Conservation (phyloP, 2,888 invertebrate species). For the Teleogryllus oceanicus region DNA sequence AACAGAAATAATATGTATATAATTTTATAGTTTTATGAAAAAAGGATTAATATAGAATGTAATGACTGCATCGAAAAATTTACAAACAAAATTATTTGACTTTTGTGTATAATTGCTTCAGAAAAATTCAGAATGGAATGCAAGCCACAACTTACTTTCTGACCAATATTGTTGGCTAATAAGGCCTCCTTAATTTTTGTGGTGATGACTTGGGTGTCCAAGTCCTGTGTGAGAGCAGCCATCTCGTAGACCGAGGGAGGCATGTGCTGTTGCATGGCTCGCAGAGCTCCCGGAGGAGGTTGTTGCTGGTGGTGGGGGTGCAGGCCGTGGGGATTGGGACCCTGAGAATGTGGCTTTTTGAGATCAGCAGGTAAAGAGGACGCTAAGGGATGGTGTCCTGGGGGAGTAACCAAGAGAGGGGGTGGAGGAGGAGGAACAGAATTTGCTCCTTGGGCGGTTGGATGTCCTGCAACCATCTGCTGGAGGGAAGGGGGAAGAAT, state of each 20-base stretch:
- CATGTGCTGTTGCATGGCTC: constrained; percentile 76
- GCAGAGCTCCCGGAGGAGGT: constrained; percentile 52
- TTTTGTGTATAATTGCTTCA: too few species aligned
- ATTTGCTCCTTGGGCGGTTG: constrained; percentile 39
- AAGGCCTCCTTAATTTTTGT: constrained; percentile 96
- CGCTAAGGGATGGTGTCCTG: constrained; percentile 18
- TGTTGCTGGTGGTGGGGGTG: constrained; percentile 25
- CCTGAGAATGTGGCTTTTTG: background rate
- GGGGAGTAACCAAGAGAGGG: constrained; percentile 31
- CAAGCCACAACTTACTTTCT: constrained; percentile 61
- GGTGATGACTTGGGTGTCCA: constrained; percentile 94
- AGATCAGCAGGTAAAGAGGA: background rate
- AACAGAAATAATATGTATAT: background rate
- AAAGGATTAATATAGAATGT: background rate
- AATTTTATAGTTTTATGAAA: constrained; percentile 28
- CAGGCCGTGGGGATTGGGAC: constrained; percentile 19
- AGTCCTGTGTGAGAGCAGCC: constrained; percentile 92
- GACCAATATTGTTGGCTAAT: constrained; percentile 94
- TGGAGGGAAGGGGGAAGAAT: constrained; percentile 33
- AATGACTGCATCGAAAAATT: too few species aligned
- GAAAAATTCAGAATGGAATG: too few species aligned
- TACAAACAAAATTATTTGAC: too few species aligned
- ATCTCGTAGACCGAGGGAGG: constrained; percentile 97
- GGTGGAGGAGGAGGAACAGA: constrained; percentile 33
- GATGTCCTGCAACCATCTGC: constrained; percentile 37